Evolutionary conservation across 37 sponge, comb jelly and placozoan species (phyloP).

Genomic region (Cliona cf. orientalis): DNA sequence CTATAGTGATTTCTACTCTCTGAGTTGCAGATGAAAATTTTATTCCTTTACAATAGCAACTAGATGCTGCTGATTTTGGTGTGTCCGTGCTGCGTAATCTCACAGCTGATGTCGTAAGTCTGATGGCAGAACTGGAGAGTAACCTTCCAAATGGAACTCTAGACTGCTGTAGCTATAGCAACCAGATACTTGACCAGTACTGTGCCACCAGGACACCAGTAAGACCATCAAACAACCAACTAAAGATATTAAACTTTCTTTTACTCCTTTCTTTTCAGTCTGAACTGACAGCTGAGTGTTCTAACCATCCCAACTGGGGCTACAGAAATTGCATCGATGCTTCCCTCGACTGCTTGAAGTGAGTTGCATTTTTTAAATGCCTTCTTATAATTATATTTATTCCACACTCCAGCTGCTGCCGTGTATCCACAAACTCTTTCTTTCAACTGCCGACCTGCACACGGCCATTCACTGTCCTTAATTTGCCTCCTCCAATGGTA

Average conservation of each 20-base stretch:
- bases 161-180: slow-evolving; percentile 57
- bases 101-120: neutral
- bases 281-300: slow-evolving; percentile 3
- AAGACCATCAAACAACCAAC: neutral
- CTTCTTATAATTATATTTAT: slow-evolving; percentile 2
- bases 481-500: neutral
- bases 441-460: slow-evolving; percentile 16
- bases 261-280: slow-evolving; percentile 1
- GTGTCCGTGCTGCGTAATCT: neutral
- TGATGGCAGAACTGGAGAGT: neutral
- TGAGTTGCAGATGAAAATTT: no score
- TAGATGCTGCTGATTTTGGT: no score
- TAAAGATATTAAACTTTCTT: neutral
- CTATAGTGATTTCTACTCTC: no score
- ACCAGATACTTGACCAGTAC: slow-evolving; percentile 79
- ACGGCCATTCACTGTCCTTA: no score
- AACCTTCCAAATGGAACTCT: no score
- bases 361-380: neutral
- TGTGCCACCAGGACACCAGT: slow-evolving; percentile 64
- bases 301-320: slow-evolving; percentile 9
- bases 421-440: neutral
- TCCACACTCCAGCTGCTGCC: slow-evolving; percentile 46
- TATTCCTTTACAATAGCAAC: no score
- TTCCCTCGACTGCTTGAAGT: slow-evolving; percentile 37
- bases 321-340: slow-evolving; percentile 37